Evolutionary conservation across 2,888 invertebrate species (phyloP).

Genomic region (Coecobrya sp.): DNA sequence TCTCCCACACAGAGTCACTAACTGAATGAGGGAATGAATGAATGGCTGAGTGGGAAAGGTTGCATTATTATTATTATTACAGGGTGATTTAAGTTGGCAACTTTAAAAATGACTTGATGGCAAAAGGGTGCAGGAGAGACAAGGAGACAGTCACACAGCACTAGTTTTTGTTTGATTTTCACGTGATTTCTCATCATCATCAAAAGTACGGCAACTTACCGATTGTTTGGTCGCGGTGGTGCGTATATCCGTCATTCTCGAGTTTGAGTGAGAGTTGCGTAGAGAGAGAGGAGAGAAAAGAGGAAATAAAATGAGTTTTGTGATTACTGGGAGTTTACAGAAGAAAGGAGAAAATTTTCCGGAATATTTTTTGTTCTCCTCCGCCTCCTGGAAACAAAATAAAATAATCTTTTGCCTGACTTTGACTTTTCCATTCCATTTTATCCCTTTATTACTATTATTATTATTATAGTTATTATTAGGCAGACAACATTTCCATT

Average conservation of each 20-base stretch:
- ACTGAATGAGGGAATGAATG: slow-evolving; percentile 28
- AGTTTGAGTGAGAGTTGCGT: not conserved
- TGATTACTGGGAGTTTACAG: slow-evolving; percentile 29
- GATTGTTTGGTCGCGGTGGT: not conserved
- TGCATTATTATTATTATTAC: slow-evolving; percentile 51
- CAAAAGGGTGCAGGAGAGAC: not conserved
- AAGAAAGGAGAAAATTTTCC: not conserved
- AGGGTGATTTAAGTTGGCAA: slow-evolving; percentile 52
- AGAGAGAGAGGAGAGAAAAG: not conserved
- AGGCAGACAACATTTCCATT: slow-evolving; percentile 51
- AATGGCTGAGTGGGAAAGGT: slow-evolving; percentile 26
- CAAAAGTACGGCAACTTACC: not conserved
- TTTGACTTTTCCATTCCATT: slow-evolving; percentile 67
- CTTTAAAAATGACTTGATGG: not conserved
- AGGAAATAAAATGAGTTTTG: slow-evolving; percentile 16
- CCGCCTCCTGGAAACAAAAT: not conserved
- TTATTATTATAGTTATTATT: slow-evolving; percentile 12
- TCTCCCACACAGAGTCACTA: not conserved
- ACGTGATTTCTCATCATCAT: slow-evolving; percentile 39
- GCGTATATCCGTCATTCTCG: not conserved
- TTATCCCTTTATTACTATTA: slow-evolving; percentile 37
- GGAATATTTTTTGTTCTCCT: not conserved
- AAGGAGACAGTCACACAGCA: not conserved
- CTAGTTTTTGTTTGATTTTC: slow-evolving; percentile 59
- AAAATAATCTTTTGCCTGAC: slow-evolving; percentile 11